phyloP scores from a whole-genome alignment of 2,888 invertebrate species.

The Drosophila anomalata region DNA sequence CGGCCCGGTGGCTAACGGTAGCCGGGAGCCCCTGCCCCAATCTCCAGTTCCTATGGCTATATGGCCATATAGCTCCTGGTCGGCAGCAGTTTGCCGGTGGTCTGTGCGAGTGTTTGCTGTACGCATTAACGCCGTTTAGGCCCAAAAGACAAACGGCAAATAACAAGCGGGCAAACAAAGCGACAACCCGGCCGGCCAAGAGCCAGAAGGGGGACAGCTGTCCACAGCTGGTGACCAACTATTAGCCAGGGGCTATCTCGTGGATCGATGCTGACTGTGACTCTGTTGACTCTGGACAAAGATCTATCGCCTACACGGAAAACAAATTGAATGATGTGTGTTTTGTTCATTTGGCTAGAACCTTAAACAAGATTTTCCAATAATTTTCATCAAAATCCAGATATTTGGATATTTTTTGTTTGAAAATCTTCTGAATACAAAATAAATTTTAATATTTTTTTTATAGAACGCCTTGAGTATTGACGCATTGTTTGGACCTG shows the following conservation, averaged over 20 bases:
- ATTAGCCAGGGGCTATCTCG: constrained; percentile 43
- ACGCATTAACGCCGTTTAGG: constrained; percentile 59
- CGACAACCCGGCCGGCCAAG: constrained; percentile 37
- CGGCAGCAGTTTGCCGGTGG: constrained; percentile 47
- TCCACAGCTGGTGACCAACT: constrained; percentile 44
- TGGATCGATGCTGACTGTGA: constrained; percentile 19
- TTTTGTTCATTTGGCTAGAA: not conserved
- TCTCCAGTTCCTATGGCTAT: not conserved
- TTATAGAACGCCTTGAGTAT: constrained; percentile 26
- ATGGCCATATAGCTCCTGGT: constrained; percentile 21
- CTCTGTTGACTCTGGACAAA: constrained; percentile 33
- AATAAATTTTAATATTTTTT: not conserved
- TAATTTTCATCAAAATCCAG: no score
- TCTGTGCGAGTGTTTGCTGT: constrained; percentile 60
- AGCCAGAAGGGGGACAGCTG: constrained; percentile 37
- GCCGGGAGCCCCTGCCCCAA: constrained; percentile 40
- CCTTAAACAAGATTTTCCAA: not conserved
- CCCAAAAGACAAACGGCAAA: constrained; percentile 49
- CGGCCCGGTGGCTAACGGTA: constrained; percentile 64
- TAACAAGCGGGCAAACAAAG: constrained; percentile 36
- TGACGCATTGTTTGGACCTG: constrained; percentile 15
- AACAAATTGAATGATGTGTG: constrained; percentile 4
- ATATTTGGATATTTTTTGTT: no score
- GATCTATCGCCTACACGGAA: constrained; percentile 31
- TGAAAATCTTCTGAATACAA: no score